Evolutionary conservation across 2,797 vertebrate species (phyloP), one percentile per base, ranked within the genome.

Genomic region (Muscicapa comitata): DNA sequence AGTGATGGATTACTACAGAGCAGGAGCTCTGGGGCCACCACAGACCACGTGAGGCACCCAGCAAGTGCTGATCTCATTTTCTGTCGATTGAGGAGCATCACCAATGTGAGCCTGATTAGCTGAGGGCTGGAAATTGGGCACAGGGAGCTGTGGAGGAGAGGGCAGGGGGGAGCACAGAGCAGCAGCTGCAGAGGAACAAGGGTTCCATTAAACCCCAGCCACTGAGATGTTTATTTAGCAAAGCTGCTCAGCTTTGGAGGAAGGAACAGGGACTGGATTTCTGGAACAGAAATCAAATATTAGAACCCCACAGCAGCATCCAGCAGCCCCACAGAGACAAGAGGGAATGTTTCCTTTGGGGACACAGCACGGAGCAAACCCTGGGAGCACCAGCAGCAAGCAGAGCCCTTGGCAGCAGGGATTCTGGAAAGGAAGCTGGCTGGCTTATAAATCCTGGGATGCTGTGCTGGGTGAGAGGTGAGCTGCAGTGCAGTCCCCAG

Each of bases 401-500:
- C 63, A 47, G 59, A 87, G 51, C 59, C 33, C 90, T 68, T 21
- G 17, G 35, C 57, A 50, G 10, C 24, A 65, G 61, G 45, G 55
- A 54, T 35, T 42, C 5, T 72, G 86, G 65, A n/a, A 24, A 80
- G 47, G 68, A 33, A 67, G 9, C n/a, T 12, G 62, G 7, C 45
- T 73, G 48, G 3, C 8, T 77, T 51, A 13, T 57, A 55, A 83
- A 80, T 21, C 1, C 4, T 20, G 72, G 67, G 31, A 26, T 31
- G 80, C 90, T 86, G 86, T 0, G 1, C 29, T 71, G 62, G 84
- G 26, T 35, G 74, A 73, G 86, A 72, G 59, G 81, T 11, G 37
- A 93, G 80, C 93, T 89, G 93, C 96, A 89, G 81, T 79, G 91
- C 93, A 91, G 94, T 0, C 10, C 80, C 31, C 77, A 73, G 67